Base-by-base conservation (phyloP, 2,797 vertebrate species). In the Paramormyrops hopkinsi region DNA sequence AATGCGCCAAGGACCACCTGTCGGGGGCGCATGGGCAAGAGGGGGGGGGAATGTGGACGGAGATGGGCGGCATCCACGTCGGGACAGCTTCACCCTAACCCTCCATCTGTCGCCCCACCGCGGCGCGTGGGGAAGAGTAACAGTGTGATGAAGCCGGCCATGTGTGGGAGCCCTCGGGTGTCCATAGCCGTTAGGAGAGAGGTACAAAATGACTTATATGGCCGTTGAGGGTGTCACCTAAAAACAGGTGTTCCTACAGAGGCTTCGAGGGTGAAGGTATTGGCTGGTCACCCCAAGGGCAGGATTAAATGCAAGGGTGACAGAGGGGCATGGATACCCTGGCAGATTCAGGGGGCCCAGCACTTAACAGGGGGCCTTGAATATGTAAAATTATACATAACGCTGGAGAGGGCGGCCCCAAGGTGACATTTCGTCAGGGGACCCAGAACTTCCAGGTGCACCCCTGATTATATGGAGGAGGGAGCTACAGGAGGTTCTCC, bases 1-100 rank as follows among this genome's bases (percentile, higher is more conserved):
- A 97, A 97, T 97, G 96, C 95, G 94, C 93, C 93, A 93, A 93
- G 95, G 93, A 95, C 94, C 92, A 93, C 95, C 95, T 94, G 95
- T 95, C 95, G 94, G 90, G 93, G 89, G 92, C 91, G 91, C 91
- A 94, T 95, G 94, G 94, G 93, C 93, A 94, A 91, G 92, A 92
- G 94, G 59, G 94, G 90, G 90, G 92, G 90, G 89, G 89, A 89
- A 88, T 88, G 90, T 90, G 86, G 92, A 89, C 89, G 92, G 89
- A 88, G 76, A 89, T 7, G 37, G 37, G 73, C 33, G 14, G 17
- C 17, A 79, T 79, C 37, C 73, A 79, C 19, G 37, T 44, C 17
- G 14, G 14, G 73, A 44, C 5, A 2, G 37, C 37, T 44, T 79
- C 73, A 79, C 73, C 37, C 33, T 44, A 1, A 11, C 65, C 65